Percentiles rank a stretch among this genome's conserved stretches.
These are phyloP conservation scores for Oncorhynchus nerka DNA, from an alignment of 2,113 vertebrate genomes.

Conservation along the genomic window DNA sequence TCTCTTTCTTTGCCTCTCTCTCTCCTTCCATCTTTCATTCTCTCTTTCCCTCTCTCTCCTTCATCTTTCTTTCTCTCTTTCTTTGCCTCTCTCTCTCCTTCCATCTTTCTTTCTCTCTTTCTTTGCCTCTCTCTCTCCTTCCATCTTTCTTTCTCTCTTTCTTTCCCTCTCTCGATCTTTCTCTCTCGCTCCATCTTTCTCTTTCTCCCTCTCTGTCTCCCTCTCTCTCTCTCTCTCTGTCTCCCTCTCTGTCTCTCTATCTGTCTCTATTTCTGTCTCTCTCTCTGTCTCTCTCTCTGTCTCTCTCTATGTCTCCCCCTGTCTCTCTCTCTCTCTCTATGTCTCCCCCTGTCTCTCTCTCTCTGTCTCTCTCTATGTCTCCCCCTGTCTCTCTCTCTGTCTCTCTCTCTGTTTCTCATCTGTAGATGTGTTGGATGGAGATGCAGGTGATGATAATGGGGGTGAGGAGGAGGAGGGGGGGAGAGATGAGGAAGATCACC, in stretches of 20 bases:
- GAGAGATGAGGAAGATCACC: constrained; percentile 43
- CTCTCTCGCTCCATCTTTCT: no score
- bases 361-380: background rate
- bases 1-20: no score
- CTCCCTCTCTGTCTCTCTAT: background rate
- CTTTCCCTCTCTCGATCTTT: background rate
- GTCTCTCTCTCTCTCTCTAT: no score
- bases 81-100: fast-evolving
- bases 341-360: background rate
- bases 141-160: background rate
- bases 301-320: background rate
- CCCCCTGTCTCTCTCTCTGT: background rate
- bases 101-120: fast-evolving
- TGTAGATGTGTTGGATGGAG: constrained; percentile 54
- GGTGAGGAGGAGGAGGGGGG: constrained; percentile 40
- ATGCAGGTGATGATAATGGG: constrained; percentile 29
- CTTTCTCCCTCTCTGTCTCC: fast-evolving
- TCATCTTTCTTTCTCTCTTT: no score
- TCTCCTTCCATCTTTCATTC: no score
- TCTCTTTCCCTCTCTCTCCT: no score
- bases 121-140: background rate
- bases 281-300: background rate
- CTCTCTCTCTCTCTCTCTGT: no score
- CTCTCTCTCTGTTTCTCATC: constrained; percentile 16
- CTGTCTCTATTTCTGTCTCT: background rate